Evolutionary conservation across 2,797 vertebrate species (phyloP).

Genomic region (Meriones psammophilus): DNA sequence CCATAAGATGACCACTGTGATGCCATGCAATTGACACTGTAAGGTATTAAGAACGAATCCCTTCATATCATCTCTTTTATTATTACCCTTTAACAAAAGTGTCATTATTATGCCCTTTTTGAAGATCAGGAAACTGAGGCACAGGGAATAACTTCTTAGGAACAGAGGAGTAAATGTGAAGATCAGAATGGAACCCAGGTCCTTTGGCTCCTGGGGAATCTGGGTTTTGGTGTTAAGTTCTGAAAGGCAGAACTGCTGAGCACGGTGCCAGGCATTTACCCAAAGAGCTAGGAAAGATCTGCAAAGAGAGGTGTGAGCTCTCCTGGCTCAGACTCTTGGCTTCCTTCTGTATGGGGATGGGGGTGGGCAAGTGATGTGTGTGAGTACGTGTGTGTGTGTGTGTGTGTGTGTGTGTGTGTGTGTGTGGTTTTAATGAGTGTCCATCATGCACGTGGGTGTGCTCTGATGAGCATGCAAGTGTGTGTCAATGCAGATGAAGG

Average conservation of each 20-base stretch:
- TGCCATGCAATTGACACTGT: not conserved
- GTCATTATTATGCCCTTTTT: not conserved
- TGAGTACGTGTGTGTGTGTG: not conserved
- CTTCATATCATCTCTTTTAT: not conserved
- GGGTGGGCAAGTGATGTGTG: not conserved
- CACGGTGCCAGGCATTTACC: fast-evolving
- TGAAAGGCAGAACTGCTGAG: not conserved
- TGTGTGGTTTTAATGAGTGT: not conserved
- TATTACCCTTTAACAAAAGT: not conserved
- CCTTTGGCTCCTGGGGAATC: not conserved
- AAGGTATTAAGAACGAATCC: not conserved
- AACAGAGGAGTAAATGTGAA: not conserved
- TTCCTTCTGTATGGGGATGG: not conserved
- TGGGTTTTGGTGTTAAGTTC: not conserved
- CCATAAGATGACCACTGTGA: no score
- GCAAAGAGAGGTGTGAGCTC: not conserved
- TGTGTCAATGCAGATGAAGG: not conserved
- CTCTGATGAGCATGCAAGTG: not conserved
- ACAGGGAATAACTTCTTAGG: not conserved
- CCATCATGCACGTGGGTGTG: not conserved
- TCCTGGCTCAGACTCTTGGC: not conserved
- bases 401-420: not conserved
- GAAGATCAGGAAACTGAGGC: slow-evolving; percentile 22
- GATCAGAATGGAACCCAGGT: not conserved
- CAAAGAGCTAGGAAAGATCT: not conserved